phyloP scores from a whole-genome alignment of 2,113 vertebrate species.

The Prolemur simus region DNA sequence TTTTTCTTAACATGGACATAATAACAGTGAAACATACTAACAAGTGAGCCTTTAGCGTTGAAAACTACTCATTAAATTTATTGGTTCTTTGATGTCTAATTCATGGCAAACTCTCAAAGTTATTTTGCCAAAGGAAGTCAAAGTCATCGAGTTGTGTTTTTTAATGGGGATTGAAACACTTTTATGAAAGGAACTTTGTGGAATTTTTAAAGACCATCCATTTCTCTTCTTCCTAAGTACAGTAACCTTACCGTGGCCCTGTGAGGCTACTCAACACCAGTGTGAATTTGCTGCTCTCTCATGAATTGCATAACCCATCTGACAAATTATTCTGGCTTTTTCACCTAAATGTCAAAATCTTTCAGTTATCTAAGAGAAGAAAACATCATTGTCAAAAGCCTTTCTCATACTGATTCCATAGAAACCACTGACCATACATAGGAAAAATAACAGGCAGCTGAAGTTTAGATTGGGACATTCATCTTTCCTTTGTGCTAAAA shows the following conservation, averaged over 20 bases:
- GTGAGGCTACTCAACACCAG: background rate
- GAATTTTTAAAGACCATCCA: conserved; percentile 68
- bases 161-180: conserved; percentile 74
- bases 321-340: conserved; percentile 66
- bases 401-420: background rate
- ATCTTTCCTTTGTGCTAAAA: conserved; percentile 56
- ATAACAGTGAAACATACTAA: background rate
- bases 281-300: conserved; percentile 8
- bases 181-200: conserved; percentile 74
- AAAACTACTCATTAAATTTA: conserved; percentile 70
- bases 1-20: background rate
- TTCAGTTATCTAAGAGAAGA: conserved; percentile 20
- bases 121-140: conserved; percentile 73
- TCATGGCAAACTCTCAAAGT: conserved; percentile 65
- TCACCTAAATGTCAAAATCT: conserved; percentile 60
- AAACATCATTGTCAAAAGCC: conserved; percentile 33
- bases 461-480: conserved; percentile 36
- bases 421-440: conserved; percentile 25
- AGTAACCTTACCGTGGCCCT: conserved; percentile 51
- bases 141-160: conserved; percentile 69
- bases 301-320: background rate
- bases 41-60: conserved; percentile 46
- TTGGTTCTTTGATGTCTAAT: conserved; percentile 76
- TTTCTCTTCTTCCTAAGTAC: conserved; percentile 72
- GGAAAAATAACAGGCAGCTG: background rate